These are phyloP conservation scores for Lytechinus pictus DNA, from an alignment of 35 echinoderm and acorn worm species.

Conservation along the genomic window DNA sequence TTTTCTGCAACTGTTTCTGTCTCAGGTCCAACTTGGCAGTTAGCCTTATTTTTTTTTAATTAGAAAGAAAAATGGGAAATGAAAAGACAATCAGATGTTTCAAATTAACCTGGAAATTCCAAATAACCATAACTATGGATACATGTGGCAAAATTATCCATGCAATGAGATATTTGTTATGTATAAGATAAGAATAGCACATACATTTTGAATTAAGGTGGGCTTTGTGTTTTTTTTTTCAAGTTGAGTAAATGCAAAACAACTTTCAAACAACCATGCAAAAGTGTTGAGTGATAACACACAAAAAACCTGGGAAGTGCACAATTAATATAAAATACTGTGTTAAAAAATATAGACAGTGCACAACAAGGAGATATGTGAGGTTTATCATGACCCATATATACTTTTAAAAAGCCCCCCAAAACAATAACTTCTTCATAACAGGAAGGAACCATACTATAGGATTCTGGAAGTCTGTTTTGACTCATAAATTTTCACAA, in stretches of 20 bases:
- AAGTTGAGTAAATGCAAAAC: slow-evolving; percentile 18
- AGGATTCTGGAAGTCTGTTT: background rate
- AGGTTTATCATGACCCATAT: background rate
- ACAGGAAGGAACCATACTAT: background rate
- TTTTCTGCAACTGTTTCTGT: background rate
- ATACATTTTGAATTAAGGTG: slow-evolving; percentile 20
- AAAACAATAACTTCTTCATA: background rate
- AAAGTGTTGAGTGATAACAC: slow-evolving; percentile 6
- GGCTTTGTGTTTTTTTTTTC: background rate
- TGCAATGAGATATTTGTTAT: background rate
- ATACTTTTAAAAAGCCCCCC: background rate
- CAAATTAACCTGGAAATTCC: background rate
- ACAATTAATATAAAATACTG: background rate
- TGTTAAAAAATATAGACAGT: background rate
- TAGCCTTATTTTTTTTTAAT: background rate
- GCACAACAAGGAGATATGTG: background rate
- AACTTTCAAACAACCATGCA: slow-evolving; percentile 40
- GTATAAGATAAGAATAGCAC: slow-evolving; percentile 4
- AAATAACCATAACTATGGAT: background rate
- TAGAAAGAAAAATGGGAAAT: background rate
- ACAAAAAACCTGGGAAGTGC: background rate
- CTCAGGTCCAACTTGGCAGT: background rate
- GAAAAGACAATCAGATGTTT: background rate
- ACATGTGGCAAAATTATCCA: slow-evolving; percentile 23
- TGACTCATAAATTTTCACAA: background rate